Percentiles rank a stretch among this genome's conserved stretches.
phyloP scores from a whole-genome alignment of 2,888 invertebrate genomes.

The Shargacucullia verbasci region DNA sequence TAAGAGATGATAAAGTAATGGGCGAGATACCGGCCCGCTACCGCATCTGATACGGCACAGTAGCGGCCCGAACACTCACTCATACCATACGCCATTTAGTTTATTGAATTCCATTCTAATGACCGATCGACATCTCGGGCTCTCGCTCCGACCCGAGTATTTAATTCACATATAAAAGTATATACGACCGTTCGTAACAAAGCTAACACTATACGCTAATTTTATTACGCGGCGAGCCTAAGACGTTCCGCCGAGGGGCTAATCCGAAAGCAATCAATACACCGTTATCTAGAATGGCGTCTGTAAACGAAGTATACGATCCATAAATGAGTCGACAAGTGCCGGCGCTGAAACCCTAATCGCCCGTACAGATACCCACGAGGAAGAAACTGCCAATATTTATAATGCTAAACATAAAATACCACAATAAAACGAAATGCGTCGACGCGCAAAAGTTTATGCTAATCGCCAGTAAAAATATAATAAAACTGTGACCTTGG shows the following conservation, averaged over 20 bases:
- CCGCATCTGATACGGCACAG: constrained; percentile 83
- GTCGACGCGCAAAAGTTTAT: constrained; percentile 74
- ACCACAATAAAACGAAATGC: constrained; percentile 78
- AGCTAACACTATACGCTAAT: constrained; percentile 64
- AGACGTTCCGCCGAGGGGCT: constrained; percentile 66
- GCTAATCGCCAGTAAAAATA: constrained; percentile 78
- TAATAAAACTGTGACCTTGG: constrained; percentile 72
- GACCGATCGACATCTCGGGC: constrained; percentile 68
- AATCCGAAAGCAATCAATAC: constrained; percentile 81
- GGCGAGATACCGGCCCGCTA: constrained; percentile 76
- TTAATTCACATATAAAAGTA: constrained; percentile 44
- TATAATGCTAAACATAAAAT: constrained; percentile 75
- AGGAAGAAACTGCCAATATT: constrained; percentile 77
- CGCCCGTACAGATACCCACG: constrained; percentile 67
- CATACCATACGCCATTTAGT: constrained; percentile 70
- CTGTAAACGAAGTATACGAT: constrained; percentile 80
- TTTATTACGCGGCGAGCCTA: constrained; percentile 69
- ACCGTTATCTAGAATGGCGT: constrained; percentile 79
- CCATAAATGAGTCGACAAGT: constrained; percentile 81
- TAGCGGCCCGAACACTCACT: constrained; percentile 74
- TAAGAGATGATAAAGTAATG: constrained; percentile 86
- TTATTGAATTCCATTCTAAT: constrained; percentile 82
- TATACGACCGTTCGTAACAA: constrained; percentile 39
- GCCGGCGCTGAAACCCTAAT: constrained; percentile 72
- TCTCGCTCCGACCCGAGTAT: constrained; percentile 27